Evolutionary conservation across 2,888 invertebrate species (phyloP).

Genomic region (Crocallis elinguaria): DNA sequence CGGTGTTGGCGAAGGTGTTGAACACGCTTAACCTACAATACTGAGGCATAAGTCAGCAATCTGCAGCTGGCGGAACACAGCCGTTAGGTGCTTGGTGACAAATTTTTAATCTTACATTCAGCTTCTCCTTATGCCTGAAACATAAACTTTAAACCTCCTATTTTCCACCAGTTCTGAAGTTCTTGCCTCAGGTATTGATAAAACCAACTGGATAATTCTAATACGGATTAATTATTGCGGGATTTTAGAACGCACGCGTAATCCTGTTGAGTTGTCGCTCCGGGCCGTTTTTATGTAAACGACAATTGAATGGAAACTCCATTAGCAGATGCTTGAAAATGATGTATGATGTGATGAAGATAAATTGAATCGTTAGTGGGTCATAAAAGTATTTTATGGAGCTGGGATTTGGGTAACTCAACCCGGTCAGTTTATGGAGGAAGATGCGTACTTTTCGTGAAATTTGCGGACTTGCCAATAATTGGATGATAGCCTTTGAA

Average conservation of each 20-base stretch:
- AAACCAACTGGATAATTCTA: conserved; percentile 57
- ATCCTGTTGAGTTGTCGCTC: conserved; percentile 38
- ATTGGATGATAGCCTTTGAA: too few species aligned
- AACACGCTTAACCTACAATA: too few species aligned
- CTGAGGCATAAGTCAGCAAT: too few species aligned
- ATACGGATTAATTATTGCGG: conserved; percentile 61
- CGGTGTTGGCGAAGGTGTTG: too few species aligned
- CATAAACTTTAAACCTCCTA: background rate
- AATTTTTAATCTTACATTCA: too few species aligned
- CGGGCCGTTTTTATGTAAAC: conserved; percentile 38
- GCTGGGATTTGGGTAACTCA: background rate
- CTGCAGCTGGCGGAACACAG: too few species aligned
- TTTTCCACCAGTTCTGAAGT: too few species aligned
- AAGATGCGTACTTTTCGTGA: too few species aligned
- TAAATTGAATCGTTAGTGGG: conserved; percentile 11
- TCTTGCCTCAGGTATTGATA: background rate
- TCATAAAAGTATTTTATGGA: background rate
- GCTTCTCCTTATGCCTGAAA: too few species aligned
- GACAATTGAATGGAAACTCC: conserved; percentile 14
- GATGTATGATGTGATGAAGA: conserved; percentile 14
- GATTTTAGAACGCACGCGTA: conserved; percentile 39
- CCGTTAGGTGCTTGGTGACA: too few species aligned
- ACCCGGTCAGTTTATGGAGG: too few species aligned
- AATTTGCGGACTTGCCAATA: too few species aligned
- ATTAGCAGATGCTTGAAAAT: conserved; percentile 22